These are phyloP conservation scores for Meteorus cinctellus DNA, from an alignment of 2,888 invertebrate species.

Conservation along the genomic window DNA sequence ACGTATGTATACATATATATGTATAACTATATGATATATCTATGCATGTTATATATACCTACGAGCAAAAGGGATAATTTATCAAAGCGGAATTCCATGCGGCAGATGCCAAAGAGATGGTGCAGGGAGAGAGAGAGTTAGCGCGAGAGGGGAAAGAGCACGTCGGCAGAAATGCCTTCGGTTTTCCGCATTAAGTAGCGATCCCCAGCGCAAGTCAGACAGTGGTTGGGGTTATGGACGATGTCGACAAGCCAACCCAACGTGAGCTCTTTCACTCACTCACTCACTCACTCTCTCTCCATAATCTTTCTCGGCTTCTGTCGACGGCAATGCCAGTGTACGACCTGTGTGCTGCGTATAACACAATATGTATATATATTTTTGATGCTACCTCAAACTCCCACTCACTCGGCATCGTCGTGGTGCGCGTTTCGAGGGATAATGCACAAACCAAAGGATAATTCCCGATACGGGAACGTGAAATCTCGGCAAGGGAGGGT, in stretches of 20 bases:
- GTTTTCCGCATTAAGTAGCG: slow-evolving; percentile 66
- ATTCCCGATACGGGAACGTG: slow-evolving; percentile 71
- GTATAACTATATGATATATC: too few relatives aligned
- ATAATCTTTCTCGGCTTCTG: slow-evolving; percentile 21
- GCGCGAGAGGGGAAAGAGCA: slow-evolving; percentile 10
- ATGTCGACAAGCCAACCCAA: slow-evolving; percentile 33
- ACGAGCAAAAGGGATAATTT: slow-evolving; percentile 35
- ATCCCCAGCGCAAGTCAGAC: slow-evolving; percentile 68
- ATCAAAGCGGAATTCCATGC: slow-evolving; percentile 38
- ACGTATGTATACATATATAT: not conserved
- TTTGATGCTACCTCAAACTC: slow-evolving; percentile 63
- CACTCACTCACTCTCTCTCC: not conserved
- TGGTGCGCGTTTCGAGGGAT: slow-evolving; percentile 63
- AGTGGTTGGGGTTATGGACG: slow-evolving; percentile 58
- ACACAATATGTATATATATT: slow-evolving; percentile 53
- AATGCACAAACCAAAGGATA: slow-evolving; percentile 72
- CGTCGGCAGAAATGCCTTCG: slow-evolving; percentile 54
- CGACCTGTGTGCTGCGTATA: not conserved
- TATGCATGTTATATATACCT: slow-evolving; percentile 16
- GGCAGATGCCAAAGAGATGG: slow-evolving; percentile 41
- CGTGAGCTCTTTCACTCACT: slow-evolving; percentile 19
- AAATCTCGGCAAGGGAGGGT: slow-evolving; percentile 62
- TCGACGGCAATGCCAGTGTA: not conserved
- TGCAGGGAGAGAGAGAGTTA: slow-evolving; percentile 2
- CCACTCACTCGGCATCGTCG: not conserved